phyloP scores from a whole-genome alignment of 2,888 invertebrate genomes.

The Patella ulyssiponensis region DNA sequence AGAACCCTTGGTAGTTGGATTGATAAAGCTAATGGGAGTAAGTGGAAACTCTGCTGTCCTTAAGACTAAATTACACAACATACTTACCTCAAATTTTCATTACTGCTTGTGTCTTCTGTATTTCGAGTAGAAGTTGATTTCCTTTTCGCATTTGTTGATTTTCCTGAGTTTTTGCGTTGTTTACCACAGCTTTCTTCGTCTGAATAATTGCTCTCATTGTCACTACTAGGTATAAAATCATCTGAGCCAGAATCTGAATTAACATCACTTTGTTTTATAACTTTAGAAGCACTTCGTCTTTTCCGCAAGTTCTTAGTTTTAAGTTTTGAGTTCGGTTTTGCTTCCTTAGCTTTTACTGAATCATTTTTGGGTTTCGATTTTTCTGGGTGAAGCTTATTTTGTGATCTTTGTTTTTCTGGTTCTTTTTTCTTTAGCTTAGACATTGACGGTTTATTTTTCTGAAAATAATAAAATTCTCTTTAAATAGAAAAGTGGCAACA shows the following conservation, averaged over 20 bases:
- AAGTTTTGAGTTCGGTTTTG: slow-evolving; percentile 60
- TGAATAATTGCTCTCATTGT: slow-evolving; percentile 13
- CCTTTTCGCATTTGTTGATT: slow-evolving; percentile 23
- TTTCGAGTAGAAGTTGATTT: too few species aligned
- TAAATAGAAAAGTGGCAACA: too few species aligned
- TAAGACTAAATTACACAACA: too few species aligned
- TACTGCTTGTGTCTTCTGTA: too few species aligned
- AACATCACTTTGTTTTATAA: slow-evolving; percentile 6
- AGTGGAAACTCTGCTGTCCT: too few species aligned
- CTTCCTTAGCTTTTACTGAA: slow-evolving; percentile 50
- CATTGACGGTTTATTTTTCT: too few species aligned
- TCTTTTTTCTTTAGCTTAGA: slow-evolving; percentile 24
- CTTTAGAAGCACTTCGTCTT: slow-evolving; percentile 3
- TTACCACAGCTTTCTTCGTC: background rate
- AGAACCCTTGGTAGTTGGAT: too few species aligned
- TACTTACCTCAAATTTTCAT: too few species aligned
- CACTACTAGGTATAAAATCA: slow-evolving; percentile 14
- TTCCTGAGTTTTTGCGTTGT: background rate
- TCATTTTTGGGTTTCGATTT: slow-evolving; percentile 17
- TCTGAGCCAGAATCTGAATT: background rate
- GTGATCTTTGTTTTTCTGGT: slow-evolving; percentile 5
- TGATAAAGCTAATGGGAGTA: too few species aligned
- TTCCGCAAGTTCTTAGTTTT: slow-evolving; percentile 39
- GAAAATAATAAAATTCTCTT: too few species aligned
- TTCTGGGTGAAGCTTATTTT: slow-evolving; percentile 15